Evolutionary conservation across 1,140 invertebrate genomes (phyloP).

Genomic region (Himalopsyche phryganea): DNA sequence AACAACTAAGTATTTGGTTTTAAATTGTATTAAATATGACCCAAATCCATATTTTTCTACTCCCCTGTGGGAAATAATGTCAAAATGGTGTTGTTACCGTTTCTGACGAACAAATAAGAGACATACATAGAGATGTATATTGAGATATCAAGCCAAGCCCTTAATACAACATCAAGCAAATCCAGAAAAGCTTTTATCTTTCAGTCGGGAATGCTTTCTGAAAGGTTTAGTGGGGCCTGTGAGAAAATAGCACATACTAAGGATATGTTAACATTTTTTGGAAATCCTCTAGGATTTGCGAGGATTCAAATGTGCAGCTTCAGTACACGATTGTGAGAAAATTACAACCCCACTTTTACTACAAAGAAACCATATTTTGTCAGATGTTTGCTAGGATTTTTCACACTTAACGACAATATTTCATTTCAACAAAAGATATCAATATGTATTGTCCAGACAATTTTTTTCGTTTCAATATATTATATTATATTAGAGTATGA

Average conservation of each 20-base stretch:
- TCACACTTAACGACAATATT: too few relatives aligned
- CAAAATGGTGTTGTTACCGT: neutral
- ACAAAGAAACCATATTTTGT: too few relatives aligned
- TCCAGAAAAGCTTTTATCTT: conserved; percentile 10
- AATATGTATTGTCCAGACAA: too few relatives aligned
- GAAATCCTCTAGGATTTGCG: conserved; percentile 21
- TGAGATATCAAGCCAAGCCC: conserved; percentile 1
- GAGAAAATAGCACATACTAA: neutral
- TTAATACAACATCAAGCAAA: conserved; percentile 6
- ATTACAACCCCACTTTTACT: too few relatives aligned
- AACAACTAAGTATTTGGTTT: too few relatives aligned
- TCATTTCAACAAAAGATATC: too few relatives aligned
- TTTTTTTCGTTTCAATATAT: too few relatives aligned
- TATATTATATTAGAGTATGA: too few relatives aligned
- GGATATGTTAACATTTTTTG: conserved; percentile 15
- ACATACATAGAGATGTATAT: neutral
- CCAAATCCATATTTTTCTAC: too few relatives aligned
- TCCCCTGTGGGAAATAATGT: neutral
- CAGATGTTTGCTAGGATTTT: too few relatives aligned
- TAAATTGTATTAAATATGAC: too few relatives aligned
- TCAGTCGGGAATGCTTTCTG: conserved; percentile 5
- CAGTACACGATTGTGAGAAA: too few relatives aligned
- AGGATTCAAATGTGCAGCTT: neutral
- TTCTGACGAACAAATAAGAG: conserved; percentile 2
- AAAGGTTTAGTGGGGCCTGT: conserved; percentile 5